A percentile compares a stretch with the other conserved stretches of the same genome.
Evolutionary conservation across 2,113 vertebrate genomes (phyloP).

Genomic region (Engystomops pustulosus): DNA sequence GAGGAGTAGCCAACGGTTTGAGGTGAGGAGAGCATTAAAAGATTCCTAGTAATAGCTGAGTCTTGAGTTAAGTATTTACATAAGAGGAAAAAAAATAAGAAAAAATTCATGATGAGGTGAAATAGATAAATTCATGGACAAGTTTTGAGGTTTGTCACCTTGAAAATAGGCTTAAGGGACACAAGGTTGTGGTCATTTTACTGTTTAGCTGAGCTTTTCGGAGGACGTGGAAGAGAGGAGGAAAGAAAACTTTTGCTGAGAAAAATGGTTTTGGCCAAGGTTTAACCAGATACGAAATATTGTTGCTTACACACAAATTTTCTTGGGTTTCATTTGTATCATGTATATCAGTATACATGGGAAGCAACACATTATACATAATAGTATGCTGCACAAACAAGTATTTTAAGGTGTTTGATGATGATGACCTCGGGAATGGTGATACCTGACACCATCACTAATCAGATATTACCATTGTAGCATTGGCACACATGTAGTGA

Average conservation of each 20-base stretch:
- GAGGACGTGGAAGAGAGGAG: slow-evolving; percentile 63
- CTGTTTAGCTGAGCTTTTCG: slow-evolving; percentile 58
- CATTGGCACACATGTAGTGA: too few relatives aligned
- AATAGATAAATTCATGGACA: slow-evolving; percentile 60
- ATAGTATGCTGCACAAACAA: too few relatives aligned
- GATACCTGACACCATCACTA: too few relatives aligned
- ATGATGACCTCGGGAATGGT: too few relatives aligned
- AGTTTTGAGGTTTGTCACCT: slow-evolving; percentile 68
- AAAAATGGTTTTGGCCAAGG: slow-evolving; percentile 51
- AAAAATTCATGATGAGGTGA: slow-evolving; percentile 56
- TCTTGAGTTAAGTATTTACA: slow-evolving; percentile 64
- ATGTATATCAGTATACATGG: not conserved
- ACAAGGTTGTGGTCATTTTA: slow-evolving; percentile 59
- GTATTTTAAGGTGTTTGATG: too few relatives aligned
- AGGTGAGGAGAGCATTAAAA: slow-evolving; percentile 66
- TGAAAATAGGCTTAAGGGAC: slow-evolving; percentile 62
- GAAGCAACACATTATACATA: not conserved
- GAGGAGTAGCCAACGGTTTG: slow-evolving; percentile 65
- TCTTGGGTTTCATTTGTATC: slow-evolving; percentile 62
- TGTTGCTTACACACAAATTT: slow-evolving; percentile 65
- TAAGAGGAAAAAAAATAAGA: slow-evolving; percentile 46
- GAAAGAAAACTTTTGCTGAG: slow-evolving; percentile 64
- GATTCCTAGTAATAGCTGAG: slow-evolving; percentile 63
- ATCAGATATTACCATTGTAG: too few relatives aligned
- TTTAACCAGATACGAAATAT: slow-evolving; percentile 62